Evolutionary conservation across 2,113 vertebrate genomes (phyloP), one percentile per base, ranked within the genome.

Genomic region (Oncorhynchus tshawytscha): DNA sequence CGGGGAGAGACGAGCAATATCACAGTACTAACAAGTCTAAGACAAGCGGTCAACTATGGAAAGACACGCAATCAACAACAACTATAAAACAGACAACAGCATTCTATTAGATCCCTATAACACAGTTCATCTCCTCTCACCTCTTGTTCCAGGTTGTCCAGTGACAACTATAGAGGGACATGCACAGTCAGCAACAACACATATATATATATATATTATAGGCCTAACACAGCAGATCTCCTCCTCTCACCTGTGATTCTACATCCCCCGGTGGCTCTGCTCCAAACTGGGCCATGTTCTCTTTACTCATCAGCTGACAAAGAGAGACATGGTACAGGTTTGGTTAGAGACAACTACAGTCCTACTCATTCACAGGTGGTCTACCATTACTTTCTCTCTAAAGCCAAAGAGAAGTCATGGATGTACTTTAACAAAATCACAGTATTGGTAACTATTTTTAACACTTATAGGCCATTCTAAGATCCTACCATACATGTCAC

Each of bases 291-390:
- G 79, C 81, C 0, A 90, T 12, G 54, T 87, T 81, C 83, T 99
- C 96, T 90, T 95, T 98, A 88, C 91, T 97, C 95, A 99, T 96
- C 66, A 99, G 93, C 97, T 98, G 87, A 31, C 77, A 85, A 81
- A 82, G 29, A 88, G 84, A 85, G 78, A 59, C 62, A 69, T 9
- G 9, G 29, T 57, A 69, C 39, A 66, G 25, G n/a, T 51, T 77
- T 71, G 5, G 76, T 72, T 34, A 7, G 1, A 80, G 0, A 79
- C 51, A 67, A 24, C 2, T 6, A 3, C 39, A 11, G 8, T 57
- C 54, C 49, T n/a, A 20, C 20, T 70, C 34, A 45, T 22, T 49
- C 18, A 48, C 7, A 24, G 24, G 60, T 24, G 24, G 60, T 24
- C n/a, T 13, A 64, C 12, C 20, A 64, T 64, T 22, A 45, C 39